Conservation (phyloP, 2,888 invertebrate genomes). For the Tenthredo amoena region DNA sequence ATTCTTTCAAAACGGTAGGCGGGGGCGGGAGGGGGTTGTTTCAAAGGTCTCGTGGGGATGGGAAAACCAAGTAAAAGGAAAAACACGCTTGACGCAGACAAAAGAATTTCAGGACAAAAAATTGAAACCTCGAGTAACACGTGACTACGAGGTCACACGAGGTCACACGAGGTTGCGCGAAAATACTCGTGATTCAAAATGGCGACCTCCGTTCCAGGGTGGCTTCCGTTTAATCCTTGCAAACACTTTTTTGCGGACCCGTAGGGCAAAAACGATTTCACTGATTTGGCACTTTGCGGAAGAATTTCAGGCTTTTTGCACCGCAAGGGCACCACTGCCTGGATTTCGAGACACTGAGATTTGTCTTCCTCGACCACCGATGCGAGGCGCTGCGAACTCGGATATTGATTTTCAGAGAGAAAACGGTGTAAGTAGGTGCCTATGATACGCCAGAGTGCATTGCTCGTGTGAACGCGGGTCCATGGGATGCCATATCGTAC, state of each 20-base stretch:
- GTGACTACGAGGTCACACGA: constrained; percentile 54
- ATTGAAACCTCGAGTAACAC: constrained; percentile 53
- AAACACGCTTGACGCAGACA: constrained; percentile 24
- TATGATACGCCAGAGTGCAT: constrained; percentile 67
- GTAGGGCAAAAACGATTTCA: constrained; percentile 52
- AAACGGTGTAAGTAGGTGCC: constrained; percentile 68
- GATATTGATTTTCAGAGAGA: constrained; percentile 76
- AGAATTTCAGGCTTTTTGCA: constrained; percentile 52
- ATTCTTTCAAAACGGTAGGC: neutral
- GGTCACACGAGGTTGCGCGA: constrained; percentile 60
- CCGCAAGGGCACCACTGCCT: constrained; percentile 59
- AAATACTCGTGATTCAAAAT: constrained; percentile 62
- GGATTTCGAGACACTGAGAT: constrained; percentile 76
- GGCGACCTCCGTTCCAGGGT: constrained; percentile 59
- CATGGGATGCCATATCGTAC: neutral
- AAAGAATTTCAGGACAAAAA: constrained; percentile 44
- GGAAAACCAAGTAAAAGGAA: neutral
- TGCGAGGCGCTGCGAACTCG: constrained; percentile 74
- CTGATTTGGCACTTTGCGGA: constrained; percentile 54
- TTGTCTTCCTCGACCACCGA: constrained; percentile 71
- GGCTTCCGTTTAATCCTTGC: constrained; percentile 51
- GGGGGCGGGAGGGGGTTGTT: neutral
- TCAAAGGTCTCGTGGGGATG: neutral
- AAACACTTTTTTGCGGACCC: constrained; percentile 42
- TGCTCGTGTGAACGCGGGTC: constrained; percentile 43